These are phyloP conservation scores for Nasonia vitripennis DNA, from an alignment of 1,140 invertebrate species.

Conservation along the genomic window DNA sequence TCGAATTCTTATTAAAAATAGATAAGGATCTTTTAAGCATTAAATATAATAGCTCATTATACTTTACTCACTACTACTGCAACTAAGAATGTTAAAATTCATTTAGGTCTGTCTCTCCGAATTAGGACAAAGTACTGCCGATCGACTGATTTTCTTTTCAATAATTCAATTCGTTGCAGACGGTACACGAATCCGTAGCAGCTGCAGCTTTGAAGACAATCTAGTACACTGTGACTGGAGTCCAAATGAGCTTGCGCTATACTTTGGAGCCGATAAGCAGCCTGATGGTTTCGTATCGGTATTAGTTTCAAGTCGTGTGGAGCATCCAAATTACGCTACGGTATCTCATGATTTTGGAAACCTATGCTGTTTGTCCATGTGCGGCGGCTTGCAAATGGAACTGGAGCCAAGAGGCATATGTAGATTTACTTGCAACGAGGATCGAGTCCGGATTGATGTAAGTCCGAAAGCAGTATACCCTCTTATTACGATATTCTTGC, in stretches of 20 bases:
- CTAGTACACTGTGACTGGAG: conserved; percentile 64
- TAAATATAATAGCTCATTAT: too few relatives aligned
- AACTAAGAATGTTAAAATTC: too few relatives aligned
- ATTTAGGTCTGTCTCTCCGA: too few relatives aligned
- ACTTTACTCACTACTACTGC: too few relatives aligned
- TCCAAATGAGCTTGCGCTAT: conserved; percentile 59
- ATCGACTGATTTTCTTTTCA: background rate
- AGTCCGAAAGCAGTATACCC: background rate
- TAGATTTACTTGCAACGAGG: background rate
- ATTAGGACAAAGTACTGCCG: background rate
- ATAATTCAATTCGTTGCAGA: conserved; percentile 59
- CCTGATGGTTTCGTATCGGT: conserved; percentile 74
- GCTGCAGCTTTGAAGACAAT: conserved; percentile 67
- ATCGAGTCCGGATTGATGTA: background rate
- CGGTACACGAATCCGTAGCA: conserved; percentile 74
- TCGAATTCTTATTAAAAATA: too few relatives aligned
- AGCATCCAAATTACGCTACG: conserved; percentile 76
- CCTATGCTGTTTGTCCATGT: conserved; percentile 62
- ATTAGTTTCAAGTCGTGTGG: conserved; percentile 70
- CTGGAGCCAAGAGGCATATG: background rate
- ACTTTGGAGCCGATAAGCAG: conserved; percentile 51
- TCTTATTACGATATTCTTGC: background rate
- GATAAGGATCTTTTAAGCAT: too few relatives aligned
- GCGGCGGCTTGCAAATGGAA: conserved; percentile 29
- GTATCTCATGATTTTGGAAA: conserved; percentile 61